These are phyloP conservation scores for Bos javanicus DNA, from an alignment of 2,113 vertebrate species.

Conservation along the genomic window DNA sequence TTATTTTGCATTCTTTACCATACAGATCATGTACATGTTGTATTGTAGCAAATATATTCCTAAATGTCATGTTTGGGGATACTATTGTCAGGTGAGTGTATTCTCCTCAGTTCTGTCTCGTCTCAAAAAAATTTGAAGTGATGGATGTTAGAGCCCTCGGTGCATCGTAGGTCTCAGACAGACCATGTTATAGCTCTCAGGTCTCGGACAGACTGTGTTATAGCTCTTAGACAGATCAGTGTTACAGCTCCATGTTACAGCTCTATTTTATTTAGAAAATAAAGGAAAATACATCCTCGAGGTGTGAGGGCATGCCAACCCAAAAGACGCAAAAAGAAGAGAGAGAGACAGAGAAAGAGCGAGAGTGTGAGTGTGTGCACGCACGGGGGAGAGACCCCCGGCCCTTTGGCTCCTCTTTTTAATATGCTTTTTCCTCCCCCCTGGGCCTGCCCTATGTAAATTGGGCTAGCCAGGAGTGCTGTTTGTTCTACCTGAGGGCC, in stretches of 20 bases:
- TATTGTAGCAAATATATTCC: not conserved
- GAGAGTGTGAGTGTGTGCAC: rapidly evolving
- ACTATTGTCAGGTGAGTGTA: not conserved
- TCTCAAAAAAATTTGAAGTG: not conserved
- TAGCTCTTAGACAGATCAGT: not conserved
- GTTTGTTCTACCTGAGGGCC: not conserved
- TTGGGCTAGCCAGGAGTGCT: not conserved
- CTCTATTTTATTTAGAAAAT: not conserved
- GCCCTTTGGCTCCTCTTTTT: not conserved
- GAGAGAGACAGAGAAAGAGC: not conserved
- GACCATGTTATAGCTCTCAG: not conserved
- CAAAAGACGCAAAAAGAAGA: not conserved
- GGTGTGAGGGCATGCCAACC: not conserved
- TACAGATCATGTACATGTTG: not conserved
- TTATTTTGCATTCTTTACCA: not conserved
- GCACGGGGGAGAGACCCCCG: rapidly evolving
- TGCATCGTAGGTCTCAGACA: not conserved
- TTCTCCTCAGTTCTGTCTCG: rapidly evolving
- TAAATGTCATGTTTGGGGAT: not conserved
- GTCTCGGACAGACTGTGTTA: not conserved
- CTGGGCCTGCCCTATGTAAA: not conserved
- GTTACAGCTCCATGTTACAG: not conserved
- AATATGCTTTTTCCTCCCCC: not conserved
- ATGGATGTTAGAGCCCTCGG: rapidly evolving
- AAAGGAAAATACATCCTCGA: not conserved